phyloP scores from a whole-genome alignment of 2,113 vertebrate genomes.

The Hemicordylus capensis region DNA sequence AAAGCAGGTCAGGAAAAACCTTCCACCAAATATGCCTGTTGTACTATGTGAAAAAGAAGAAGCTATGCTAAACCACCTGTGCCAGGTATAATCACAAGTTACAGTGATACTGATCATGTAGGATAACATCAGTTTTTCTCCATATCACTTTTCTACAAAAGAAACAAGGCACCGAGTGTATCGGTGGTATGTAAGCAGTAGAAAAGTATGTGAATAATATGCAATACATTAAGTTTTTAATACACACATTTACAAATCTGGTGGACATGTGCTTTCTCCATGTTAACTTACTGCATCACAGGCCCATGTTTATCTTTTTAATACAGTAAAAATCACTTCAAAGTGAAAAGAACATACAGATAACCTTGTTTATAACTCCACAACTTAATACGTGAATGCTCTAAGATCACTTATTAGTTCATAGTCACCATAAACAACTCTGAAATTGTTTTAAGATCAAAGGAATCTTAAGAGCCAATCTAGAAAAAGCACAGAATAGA shows the following conservation, averaged over 20 bases:
- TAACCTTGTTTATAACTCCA: conserved; percentile 63
- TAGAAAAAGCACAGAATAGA: background rate
- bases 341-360: conserved; percentile 53
- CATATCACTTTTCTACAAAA: conserved; percentile 68
- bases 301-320: conserved; percentile 56
- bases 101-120: conserved; percentile 73
- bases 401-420: conserved; percentile 48
- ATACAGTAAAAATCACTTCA: conserved; percentile 54
- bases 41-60: conserved; percentile 61
- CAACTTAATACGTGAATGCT: conserved; percentile 33
- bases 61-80: conserved; percentile 55
- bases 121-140: conserved; percentile 70
- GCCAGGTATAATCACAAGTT: conserved; percentile 73
- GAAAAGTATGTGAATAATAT: conserved; percentile 69
- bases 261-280: conserved; percentile 68
- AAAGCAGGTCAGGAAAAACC: background rate
- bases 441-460: conserved; percentile 59
- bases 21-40: conserved; percentile 22
- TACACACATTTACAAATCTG: conserved; percentile 53
- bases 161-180: conserved; percentile 85
- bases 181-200: conserved; percentile 76
- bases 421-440: conserved; percentile 59
- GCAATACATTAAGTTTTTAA: conserved; percentile 62
- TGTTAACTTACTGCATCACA: conserved; percentile 64
- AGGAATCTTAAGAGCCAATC: conserved; percentile 41